phyloP scores from a whole-genome alignment of 2,797 vertebrate species.

The Graptemys geographica region DNA sequence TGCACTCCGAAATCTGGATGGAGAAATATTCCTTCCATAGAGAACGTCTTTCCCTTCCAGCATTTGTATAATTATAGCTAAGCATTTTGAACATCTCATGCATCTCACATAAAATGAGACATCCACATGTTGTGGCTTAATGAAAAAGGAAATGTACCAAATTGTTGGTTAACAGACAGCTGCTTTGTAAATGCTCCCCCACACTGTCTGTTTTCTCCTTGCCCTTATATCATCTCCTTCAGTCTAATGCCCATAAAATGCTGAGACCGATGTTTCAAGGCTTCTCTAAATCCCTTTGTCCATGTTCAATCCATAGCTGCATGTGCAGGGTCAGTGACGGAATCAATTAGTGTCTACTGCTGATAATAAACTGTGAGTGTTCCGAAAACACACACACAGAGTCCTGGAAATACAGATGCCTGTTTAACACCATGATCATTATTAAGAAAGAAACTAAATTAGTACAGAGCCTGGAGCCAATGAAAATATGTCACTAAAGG shows the following conservation, averaged over 20 bases:
- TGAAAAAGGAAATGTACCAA: conserved; percentile 67
- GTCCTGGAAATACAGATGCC: rapidly evolving
- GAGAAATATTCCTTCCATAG: conserved; percentile 35
- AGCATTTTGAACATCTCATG: conserved; percentile 53
- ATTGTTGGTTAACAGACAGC: conserved; percentile 54
- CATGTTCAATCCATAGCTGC: neutral
- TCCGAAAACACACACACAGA: neutral
- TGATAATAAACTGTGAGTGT: neutral
- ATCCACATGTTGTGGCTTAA: conserved; percentile 64
- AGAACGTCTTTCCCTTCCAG: conserved; percentile 29
- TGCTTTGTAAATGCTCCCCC: conserved; percentile 64
- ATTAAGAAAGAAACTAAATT: neutral
- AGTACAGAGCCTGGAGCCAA: neutral
- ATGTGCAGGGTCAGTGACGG: neutral
- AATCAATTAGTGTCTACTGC: too few species aligned
- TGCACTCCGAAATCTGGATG: neutral
- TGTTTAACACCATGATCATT: rapidly evolving
- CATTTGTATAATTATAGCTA: conserved; percentile 49
- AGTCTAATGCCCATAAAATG: conserved; percentile 5
- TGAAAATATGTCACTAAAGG: neutral
- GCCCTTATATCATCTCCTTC: neutral
- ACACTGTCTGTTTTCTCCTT: conserved; percentile 50
- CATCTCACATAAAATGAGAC: conserved; percentile 58
- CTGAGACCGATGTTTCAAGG: conserved; percentile 25
- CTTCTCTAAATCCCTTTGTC: neutral